phyloP scores from a whole-genome alignment of 2,113 vertebrate species.

The Hydrolagus affinis region DNA sequence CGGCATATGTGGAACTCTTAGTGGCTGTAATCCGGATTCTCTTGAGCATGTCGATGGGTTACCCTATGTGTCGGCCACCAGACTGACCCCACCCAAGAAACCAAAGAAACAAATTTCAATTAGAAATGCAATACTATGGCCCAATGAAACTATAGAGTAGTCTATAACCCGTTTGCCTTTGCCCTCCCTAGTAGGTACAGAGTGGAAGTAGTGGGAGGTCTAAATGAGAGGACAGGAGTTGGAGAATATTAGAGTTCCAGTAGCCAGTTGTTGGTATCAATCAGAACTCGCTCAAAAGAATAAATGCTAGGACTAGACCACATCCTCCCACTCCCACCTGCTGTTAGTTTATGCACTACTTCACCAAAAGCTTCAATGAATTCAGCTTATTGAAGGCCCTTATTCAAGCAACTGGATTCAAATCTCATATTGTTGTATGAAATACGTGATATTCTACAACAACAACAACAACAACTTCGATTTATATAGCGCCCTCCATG shows the following conservation, averaged over 20 bases:
- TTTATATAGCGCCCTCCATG: too few species aligned
- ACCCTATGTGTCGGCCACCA: too few species aligned
- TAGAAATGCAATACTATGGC: too few species aligned
- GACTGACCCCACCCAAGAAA: too few species aligned
- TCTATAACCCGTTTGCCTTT: background rate
- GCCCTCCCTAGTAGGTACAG: background rate
- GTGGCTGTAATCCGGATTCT: too few species aligned
- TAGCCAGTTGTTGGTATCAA: background rate
- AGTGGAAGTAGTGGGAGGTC: background rate
- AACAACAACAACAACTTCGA: too few species aligned
- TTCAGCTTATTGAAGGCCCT: background rate
- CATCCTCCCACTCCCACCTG: background rate
- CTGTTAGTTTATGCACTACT: background rate
- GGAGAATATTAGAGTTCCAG: background rate
- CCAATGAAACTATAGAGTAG: background rate
- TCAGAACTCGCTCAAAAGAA: background rate
- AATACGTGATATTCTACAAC: background rate
- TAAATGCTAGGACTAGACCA: background rate
- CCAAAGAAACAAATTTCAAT: too few species aligned
- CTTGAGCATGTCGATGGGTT: too few species aligned
- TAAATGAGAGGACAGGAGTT: background rate
- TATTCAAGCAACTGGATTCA: background rate
- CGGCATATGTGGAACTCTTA: too few species aligned
- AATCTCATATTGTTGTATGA: background rate
- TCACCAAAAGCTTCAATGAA: background rate